A percentile compares a stretch with the other conserved stretches of the same genome.
Conservation (phyloP, 53 echinoderm and acorn worm species). For the Temnopleurus reevesii region DNA sequence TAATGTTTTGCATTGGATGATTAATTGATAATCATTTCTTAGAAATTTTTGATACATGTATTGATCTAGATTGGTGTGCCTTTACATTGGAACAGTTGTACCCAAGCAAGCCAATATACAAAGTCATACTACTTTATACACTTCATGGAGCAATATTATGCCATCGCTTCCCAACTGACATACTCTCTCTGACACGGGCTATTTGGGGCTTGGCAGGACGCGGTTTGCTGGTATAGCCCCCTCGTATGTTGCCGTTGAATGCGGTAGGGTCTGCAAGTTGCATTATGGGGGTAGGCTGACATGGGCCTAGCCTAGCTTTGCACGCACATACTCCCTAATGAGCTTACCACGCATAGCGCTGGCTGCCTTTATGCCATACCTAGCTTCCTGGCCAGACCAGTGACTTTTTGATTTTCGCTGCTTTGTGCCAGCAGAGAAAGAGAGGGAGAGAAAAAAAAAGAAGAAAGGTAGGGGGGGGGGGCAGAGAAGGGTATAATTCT, state of each 20-base stretch:
- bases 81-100: no score
- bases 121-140: no score
- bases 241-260: background rate
- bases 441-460: background rate
- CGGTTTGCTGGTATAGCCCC: background rate
- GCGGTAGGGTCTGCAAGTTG: constrained; percentile 18
- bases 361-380: background rate
- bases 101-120: no score
- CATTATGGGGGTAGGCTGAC: constrained; percentile 26
- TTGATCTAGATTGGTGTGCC: no score
- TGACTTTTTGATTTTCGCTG: background rate
- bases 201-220: background rate
- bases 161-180: no score
- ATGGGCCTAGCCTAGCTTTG: constrained; percentile 29
- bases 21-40: no score
- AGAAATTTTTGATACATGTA: no score
- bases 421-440: background rate
- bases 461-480: no score
- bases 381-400: constrained; percentile 30
- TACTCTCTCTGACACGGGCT: background rate
- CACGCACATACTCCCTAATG: constrained; percentile 51
- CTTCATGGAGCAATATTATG: no score
- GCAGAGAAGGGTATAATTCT: background rate
- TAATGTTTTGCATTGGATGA: no score
- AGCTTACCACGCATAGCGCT: constrained; percentile 27